Conservation (phyloP, 1,140 invertebrate genomes). For the Hylaeus volcanicus region DNA sequence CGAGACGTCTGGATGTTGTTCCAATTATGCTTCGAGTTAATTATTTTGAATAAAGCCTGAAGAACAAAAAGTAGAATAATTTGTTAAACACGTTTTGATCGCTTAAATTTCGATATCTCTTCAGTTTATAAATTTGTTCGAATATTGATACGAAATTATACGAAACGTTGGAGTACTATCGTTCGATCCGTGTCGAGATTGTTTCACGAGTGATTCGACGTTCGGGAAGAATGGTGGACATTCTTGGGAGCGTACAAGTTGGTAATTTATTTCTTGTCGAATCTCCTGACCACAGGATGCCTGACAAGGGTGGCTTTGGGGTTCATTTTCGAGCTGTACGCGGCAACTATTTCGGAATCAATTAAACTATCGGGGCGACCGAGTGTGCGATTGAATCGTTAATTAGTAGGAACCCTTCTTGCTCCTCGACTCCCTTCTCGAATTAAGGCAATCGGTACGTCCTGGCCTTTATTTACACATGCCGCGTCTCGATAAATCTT, state of each 20-base stretch:
- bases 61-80: too few relatives aligned
- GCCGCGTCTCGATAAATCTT: neutral
- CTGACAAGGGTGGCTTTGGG: slow-evolving; percentile 59
- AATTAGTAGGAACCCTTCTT: slow-evolving; percentile 62
- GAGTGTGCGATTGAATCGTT: slow-evolving; percentile 66
- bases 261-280: slow-evolving; percentile 79
- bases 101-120: too few relatives aligned
- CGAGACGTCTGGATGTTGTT: too few relatives aligned
- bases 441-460: slow-evolving; percentile 16
- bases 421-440: neutral
- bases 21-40: too few relatives aligned
- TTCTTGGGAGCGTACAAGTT: slow-evolving; percentile 63
- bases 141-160: too few relatives aligned
- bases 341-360: slow-evolving; percentile 78
- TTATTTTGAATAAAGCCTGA: too few relatives aligned
- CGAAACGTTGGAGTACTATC: neutral
- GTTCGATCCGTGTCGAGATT: slow-evolving; percentile 57
- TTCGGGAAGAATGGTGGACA: slow-evolving; percentile 63
- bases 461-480: slow-evolving; percentile 39
- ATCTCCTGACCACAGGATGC: slow-evolving; percentile 69
- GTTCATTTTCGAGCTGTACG: slow-evolving; percentile 62
- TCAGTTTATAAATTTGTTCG: too few relatives aligned
- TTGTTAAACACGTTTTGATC: too few relatives aligned
- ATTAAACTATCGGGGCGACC: slow-evolving; percentile 75
- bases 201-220: slow-evolving; percentile 55